Base-by-base conservation (phyloP, 1,140 invertebrate genomes). In the Lordiphosa collinella region DNA sequence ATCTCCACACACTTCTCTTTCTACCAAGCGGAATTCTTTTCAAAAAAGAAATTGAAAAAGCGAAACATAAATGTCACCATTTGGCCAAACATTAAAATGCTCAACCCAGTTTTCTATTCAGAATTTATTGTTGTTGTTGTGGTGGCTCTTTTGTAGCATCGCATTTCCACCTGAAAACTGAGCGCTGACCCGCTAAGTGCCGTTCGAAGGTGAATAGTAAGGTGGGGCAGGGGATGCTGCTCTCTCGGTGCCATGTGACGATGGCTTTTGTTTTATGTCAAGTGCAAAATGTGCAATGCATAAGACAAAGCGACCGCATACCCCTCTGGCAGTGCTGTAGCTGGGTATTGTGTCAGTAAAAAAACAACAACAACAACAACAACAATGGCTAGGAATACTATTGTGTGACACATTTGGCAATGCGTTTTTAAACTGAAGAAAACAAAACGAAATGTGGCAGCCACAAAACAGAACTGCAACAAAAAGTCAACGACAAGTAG, bases 361-460 rank as follows among this genome's bases (percentile, higher is more conserved):
- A 62, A 48, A 61, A 11, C n/a, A 41, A 52, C 35, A 62, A 51
- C 59, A 70, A 22, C 18, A 22, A 40, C 49, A 60, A 36, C 50
- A 54, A 53, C 43, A 67, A 46, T 29, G 67, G 55, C 57, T 54
- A 57, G 65, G 56, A 46, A 58, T 58, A 72, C 67, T 71, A 76
- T 59, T 71, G 78, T 71, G 78, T 84, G 71, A 82, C 76, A 82
- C 76, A 82, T 82, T 82, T 82, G 76, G 76, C 76, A 82, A 82
- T 76, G 76, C 71, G 71, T 84, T 82, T 76, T 84, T 82, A 84
- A 82, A 84, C 78, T 84, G 76, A 62, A 62, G 51, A 70, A 72
- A 82, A 82, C 71, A 84, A 82, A 82, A 82, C 78, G 62, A 82
- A 70, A 84, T 82, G 78, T 84, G 76, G 78, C 76, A 84, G 78